phyloP scores from a whole-genome alignment of 2,797 vertebrate species.

The Chelon labrosus region DNA sequence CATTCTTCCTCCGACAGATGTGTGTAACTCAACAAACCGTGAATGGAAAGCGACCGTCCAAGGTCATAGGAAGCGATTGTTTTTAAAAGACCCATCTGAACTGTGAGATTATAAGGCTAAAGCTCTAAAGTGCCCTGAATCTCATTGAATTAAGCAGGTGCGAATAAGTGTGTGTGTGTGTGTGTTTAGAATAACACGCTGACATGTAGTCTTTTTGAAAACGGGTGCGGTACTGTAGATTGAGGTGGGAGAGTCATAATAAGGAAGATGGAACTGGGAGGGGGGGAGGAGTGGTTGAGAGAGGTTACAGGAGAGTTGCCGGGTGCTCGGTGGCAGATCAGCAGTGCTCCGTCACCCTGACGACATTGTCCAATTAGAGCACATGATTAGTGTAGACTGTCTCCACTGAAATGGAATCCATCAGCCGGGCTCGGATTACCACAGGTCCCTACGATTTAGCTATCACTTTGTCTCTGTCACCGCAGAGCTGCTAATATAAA shows the following conservation, averaged over 20 bases:
- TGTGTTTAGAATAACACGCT: conserved; percentile 47
- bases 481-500: conserved; percentile 65
- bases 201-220: conserved; percentile 46
- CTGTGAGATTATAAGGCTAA: conserved; percentile 32
- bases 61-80: conserved; percentile 42
- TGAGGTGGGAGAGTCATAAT: not conserved
- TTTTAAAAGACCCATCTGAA: conserved; percentile 51
- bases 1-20: conserved; percentile 23
- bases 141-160: conserved; percentile 51
- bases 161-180: conserved; percentile 3
- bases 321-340: conserved; percentile 25
- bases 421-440: conserved; percentile 68
- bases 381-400: conserved; percentile 73
- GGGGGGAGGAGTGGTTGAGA: not conserved
- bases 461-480: conserved; percentile 76
- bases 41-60: conserved; percentile 41
- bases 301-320: conserved; percentile 42
- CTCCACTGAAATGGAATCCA: conserved; percentile 75
- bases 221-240: conserved; percentile 20
- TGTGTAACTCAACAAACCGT: conserved; percentile 25
- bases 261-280: conserved; percentile 13
- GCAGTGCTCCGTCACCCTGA: conserved; percentile 57
- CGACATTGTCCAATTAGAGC: conserved; percentile 78
- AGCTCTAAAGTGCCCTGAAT: conserved; percentile 38
- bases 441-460: conserved; percentile 71